Percentiles rank a stretch among this genome's conserved stretches.
These are phyloP conservation scores for Polypterus senegalus DNA, from an alignment of 2,113 vertebrate species.

Conservation along the genomic window DNA sequence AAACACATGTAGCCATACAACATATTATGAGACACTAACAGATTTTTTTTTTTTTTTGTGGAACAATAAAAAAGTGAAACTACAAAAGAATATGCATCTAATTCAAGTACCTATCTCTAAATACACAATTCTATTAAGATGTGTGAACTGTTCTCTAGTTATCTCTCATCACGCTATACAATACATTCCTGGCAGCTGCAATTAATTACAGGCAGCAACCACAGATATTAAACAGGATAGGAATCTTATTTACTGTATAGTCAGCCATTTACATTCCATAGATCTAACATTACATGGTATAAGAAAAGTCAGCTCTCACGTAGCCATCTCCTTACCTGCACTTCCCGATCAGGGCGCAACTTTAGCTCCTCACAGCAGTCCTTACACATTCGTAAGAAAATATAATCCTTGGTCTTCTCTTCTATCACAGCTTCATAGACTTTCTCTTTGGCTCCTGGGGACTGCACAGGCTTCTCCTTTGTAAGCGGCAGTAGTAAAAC, in stretches of 20 bases:
- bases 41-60: too few species aligned
- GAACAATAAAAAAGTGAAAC: too few species aligned
- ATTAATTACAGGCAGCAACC: neutral
- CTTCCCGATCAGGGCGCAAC: conserved; percentile 76
- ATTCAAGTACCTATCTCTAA: too few species aligned
- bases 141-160: too few species aligned
- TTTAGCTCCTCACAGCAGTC: conserved; percentile 87
- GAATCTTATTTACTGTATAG: neutral
- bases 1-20: too few species aligned
- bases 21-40: too few species aligned
- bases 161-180: too few species aligned
- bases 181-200: too few species aligned
- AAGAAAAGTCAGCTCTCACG: too few species aligned
- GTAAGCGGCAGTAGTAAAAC: conserved; percentile 83
- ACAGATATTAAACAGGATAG: neutral
- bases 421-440: conserved; percentile 94
- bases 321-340: conserved; percentile 62
- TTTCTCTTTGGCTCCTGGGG: conserved; percentile 87
- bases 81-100: too few species aligned
- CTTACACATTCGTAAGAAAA: conserved; percentile 92
- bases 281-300: too few species aligned
- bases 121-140: too few species aligned
- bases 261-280: neutral
- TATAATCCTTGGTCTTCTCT: conserved; percentile 98
- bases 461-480: conserved; percentile 66